Conservation (phyloP, 2,113 vertebrate genomes). For the Corythornis cristatus region DNA sequence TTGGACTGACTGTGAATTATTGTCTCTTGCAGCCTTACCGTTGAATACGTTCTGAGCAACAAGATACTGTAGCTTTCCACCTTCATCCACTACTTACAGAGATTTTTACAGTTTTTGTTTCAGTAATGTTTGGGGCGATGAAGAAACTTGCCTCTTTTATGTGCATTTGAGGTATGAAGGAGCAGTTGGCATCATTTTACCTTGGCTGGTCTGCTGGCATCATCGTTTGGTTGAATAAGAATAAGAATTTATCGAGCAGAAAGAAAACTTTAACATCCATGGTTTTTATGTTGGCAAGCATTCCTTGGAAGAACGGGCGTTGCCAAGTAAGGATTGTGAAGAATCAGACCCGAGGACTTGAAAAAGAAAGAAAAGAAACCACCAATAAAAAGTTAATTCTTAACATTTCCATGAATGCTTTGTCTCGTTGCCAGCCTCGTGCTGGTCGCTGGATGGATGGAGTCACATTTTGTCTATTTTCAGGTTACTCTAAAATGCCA, state of each 20-base stretch:
- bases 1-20: conserved; percentile 15
- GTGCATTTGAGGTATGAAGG: conserved; percentile 72
- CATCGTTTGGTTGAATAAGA: conserved; percentile 59
- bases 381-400: background rate
- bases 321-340: conserved; percentile 37
- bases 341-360: background rate
- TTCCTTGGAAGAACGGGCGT: background rate
- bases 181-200: conserved; percentile 60
- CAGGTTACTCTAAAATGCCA: conserved; percentile 57
- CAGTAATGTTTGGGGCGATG: conserved; percentile 69
- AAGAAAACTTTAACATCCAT: background rate
- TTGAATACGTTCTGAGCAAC: conserved; percentile 71
- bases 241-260: conserved; percentile 39
- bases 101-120: conserved; percentile 71
- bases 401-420: conserved; percentile 30
- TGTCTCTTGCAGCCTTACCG: conserved; percentile 81
- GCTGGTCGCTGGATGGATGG: conserved; percentile 27
- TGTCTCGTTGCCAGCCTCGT: conserved; percentile 39
- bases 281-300: conserved; percentile 8
- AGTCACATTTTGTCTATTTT: conserved; percentile 39
- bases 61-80: conserved; percentile 74
- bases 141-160: conserved; percentile 66
- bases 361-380: background rate
- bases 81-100: conserved; percentile 75
- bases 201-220: conserved; percentile 63